Percentiles rank a stretch among this genome's conserved stretches.
phyloP scores from a whole-genome alignment of 2,797 vertebrate species.

The Pachyuromys duprasi region DNA sequence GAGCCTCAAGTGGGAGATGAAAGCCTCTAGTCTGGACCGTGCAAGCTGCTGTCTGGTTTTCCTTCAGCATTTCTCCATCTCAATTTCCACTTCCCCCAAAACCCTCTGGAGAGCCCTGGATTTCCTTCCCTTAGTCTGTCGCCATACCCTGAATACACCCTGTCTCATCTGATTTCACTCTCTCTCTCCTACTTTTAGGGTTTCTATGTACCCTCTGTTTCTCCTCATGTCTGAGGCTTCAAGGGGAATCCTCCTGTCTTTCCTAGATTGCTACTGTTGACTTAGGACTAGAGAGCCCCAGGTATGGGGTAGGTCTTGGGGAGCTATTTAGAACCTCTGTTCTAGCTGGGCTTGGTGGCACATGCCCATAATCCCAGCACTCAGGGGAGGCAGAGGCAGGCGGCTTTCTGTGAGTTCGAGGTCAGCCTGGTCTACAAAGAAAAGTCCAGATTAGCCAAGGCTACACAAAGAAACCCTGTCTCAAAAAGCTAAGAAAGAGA shows the following conservation, averaged over 20 bases:
- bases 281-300: not conserved
- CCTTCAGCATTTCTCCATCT: not conserved
- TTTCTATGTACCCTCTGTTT: not conserved
- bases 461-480: too few relatives aligned
- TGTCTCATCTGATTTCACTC: not conserved
- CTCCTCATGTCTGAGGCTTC: not conserved
- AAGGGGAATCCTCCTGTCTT: not conserved
- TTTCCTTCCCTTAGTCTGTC: not conserved
- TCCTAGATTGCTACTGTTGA: conserved; percentile 11
- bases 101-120: not conserved
- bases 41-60: not conserved
- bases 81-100: not conserved
- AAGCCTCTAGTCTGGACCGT: not conserved
- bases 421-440: too few relatives aligned
- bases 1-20: not conserved
- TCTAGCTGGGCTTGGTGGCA: too few relatives aligned
- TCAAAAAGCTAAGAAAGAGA: too few relatives aligned
- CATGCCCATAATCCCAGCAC: too few relatives aligned
- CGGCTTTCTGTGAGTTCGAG: too few relatives aligned
- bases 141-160: not conserved
- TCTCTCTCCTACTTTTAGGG: not conserved
- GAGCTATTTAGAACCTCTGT: not conserved
- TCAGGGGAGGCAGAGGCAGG: too few relatives aligned
- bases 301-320: not conserved
- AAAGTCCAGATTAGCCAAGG: too few relatives aligned